Evolutionary conservation across 2,888 invertebrate genomes (phyloP).

Genomic region (Erebia palarica): DNA sequence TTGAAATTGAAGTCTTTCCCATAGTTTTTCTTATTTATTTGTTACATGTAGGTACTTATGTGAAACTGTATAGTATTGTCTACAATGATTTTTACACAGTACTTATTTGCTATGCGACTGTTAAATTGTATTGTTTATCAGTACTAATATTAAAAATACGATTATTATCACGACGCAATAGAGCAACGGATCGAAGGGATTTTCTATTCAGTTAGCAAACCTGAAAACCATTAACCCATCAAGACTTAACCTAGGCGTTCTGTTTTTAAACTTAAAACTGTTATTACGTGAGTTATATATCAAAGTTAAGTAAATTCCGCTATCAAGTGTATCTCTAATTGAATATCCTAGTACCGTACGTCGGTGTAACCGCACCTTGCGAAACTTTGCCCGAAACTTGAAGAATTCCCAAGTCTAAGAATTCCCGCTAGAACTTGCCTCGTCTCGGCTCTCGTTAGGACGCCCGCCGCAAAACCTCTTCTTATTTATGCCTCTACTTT

Average conservation of each 20-base stretch:
- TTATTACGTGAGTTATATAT: conserved; percentile 8
- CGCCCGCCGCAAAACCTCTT: conserved; percentile 70
- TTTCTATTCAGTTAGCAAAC: too few species aligned
- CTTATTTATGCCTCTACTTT: conserved; percentile 76
- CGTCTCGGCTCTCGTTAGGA: conserved; percentile 67
- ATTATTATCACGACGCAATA: too few species aligned
- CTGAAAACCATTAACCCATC: too few species aligned
- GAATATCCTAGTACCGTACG: conserved; percentile 44
- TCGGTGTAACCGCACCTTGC: conserved; percentile 49
- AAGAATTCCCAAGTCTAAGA: conserved; percentile 61
- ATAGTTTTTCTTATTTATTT: neutral
- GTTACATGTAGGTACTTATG: too few species aligned
- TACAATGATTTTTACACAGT: too few species aligned
- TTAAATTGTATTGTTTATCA: too few species aligned
- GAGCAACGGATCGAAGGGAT: too few species aligned
- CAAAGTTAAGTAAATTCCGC: conserved; percentile 35
- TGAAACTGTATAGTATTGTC: too few species aligned
- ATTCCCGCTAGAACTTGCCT: conserved; percentile 60
- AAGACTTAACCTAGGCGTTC: neutral
- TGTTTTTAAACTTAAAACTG: neutral
- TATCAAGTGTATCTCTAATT: conserved; percentile 44
- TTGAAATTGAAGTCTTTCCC: conserved; percentile 8
- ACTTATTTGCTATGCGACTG: too few species aligned
- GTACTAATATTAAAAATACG: too few species aligned
- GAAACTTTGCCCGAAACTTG: conserved; percentile 65